These are phyloP conservation scores for Holothuria leucospilota DNA, from an alignment of 53 echinoderm and acorn worm genomes.

Conservation along the genomic window DNA sequence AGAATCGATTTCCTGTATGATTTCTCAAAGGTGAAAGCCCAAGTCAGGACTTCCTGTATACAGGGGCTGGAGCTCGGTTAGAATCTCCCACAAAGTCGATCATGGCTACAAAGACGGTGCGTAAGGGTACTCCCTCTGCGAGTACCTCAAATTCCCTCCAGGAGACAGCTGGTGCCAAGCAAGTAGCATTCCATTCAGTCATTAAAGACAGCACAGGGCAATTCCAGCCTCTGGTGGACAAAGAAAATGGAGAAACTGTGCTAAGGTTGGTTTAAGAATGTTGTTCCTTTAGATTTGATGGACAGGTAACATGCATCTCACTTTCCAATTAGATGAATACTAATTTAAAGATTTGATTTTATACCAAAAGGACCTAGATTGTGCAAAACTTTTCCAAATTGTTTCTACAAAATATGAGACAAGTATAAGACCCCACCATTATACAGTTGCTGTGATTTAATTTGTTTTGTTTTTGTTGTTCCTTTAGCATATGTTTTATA, in stretches of 20 bases:
- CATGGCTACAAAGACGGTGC: background rate
- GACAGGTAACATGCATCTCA: too few relatives aligned
- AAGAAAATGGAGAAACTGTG: slow-evolving; percentile 3
- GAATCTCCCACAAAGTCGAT: slow-evolving; percentile 52
- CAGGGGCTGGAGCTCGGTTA: slow-evolving; percentile 82
- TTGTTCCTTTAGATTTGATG: too few relatives aligned
- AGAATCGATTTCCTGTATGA: background rate
- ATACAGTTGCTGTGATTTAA: too few relatives aligned
- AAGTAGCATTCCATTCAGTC: slow-evolving; percentile 78
- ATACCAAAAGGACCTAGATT: too few relatives aligned
- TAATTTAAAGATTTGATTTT: too few relatives aligned
- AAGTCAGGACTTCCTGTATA: slow-evolving; percentile 90
- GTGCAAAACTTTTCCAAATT: too few relatives aligned
- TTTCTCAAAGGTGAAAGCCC: slow-evolving; percentile 78
- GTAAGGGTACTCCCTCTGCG: slow-evolving; percentile 45
- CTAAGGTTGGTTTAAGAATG: background rate
- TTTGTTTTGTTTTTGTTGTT: too few relatives aligned
- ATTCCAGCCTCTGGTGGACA: slow-evolving; percentile 66
- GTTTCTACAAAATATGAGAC: too few relatives aligned
- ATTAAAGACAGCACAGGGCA: slow-evolving; percentile 82
- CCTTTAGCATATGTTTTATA: too few relatives aligned
- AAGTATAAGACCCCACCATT: too few relatives aligned
- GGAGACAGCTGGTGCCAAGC: slow-evolving; percentile 66
- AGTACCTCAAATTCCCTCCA: slow-evolving; percentile 34
- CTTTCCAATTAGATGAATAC: too few relatives aligned